Conservation (phyloP, 2,113 vertebrate genomes). For the Alaudala cheleensis region DNA sequence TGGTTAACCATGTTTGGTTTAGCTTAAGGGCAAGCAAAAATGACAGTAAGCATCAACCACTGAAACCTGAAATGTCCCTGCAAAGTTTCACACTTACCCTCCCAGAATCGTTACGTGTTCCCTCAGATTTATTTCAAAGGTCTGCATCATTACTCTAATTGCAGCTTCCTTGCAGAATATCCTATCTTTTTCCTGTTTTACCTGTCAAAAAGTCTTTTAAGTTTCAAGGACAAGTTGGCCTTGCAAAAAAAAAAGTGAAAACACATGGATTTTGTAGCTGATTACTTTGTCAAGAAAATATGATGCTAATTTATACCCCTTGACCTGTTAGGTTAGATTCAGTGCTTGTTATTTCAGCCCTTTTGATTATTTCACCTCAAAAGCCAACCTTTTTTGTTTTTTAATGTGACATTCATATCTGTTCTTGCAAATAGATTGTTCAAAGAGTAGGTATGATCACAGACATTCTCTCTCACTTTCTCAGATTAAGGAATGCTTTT, state of each 20-base stretch:
- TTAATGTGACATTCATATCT: not conserved
- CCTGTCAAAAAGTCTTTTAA: not conserved
- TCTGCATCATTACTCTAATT: not conserved
- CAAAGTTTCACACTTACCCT: not conserved
- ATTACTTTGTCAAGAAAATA: not conserved
- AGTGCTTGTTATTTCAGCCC: not conserved
- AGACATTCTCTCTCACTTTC: not conserved
- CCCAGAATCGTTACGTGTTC: not conserved
- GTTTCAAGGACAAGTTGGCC: not conserved
- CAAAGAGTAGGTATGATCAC: not conserved
- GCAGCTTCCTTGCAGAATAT: not conserved
- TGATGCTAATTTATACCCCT: not conserved
- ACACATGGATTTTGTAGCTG: not conserved
- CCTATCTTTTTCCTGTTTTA: not conserved
- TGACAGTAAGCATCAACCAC: not conserved
- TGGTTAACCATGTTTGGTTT: constrained; percentile 15
- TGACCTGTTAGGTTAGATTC: not conserved
- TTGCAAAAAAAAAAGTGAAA: not conserved
- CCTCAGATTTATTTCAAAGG: not conserved
- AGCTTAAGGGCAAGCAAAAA: constrained; percentile 16
- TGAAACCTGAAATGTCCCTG: not conserved
- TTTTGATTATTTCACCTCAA: not conserved
- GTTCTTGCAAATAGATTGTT: constrained; percentile 30
- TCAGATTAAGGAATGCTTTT: not conserved
- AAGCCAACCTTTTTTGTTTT: not conserved